Evolutionary conservation across 2,113 vertebrate genomes (phyloP), one percentile per base, ranked within the genome.

Genomic region (Formicarius rufipectus): DNA sequence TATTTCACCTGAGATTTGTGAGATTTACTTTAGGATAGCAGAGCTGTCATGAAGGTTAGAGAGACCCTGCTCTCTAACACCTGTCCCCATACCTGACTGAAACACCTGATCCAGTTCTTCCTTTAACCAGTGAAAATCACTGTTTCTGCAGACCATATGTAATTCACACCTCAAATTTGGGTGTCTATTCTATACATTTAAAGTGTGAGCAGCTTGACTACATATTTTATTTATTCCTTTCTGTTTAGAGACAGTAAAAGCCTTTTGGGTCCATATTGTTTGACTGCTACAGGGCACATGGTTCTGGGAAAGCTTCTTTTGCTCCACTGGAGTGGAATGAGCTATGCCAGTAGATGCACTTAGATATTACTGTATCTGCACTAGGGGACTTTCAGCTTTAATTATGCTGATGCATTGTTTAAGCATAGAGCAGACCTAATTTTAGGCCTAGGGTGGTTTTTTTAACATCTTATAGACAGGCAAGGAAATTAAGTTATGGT

Each of bases 321-420:
- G 42, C 82, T 93, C 69, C 44, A 75, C 60, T 94, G 86, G 73
- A 45, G 90, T 91, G 85, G 79, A 93, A 90, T 77, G 80, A 91
- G 52, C 71, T 88, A 33, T 71, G 72, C 58, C 83, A 81, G 75
- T 87, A 75, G 73, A 93, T 90, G 64, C 68, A 88, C 49, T 87
- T 89, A 52, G 64, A 84, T 84, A 40, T 59, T 93, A 80, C 40
- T 81, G 68, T 58, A 60, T 86, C 85, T 90, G 60, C 83, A 68
- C 25, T 94, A 30, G 64, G 88, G 88, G 60, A 75, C 67, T 90
- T 95, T 86, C 79, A 75, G 72, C 76, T 95, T 95, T 90, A 79
- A 92, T 90, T 94, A 83, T 77, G 56, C 56, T 86, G 80, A 93
- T 90, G 79, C 47, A 67, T 63, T 88, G 79, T 86, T 76, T 86